Conservation (phyloP, 2,888 invertebrate genomes). For the Plebejus anna region DNA sequence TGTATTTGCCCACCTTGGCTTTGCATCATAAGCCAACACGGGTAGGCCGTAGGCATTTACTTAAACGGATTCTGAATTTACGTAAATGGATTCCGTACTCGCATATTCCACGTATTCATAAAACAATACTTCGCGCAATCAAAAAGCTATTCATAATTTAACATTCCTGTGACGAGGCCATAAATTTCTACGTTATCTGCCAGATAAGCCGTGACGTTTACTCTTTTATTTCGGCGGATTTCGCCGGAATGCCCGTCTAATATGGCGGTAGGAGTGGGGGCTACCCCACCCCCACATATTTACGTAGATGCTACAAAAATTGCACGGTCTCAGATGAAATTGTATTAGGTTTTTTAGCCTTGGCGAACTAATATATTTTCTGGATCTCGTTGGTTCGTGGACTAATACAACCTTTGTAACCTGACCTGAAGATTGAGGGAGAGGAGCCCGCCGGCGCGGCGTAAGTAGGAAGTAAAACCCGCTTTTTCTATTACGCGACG, state of each 20-base stretch:
- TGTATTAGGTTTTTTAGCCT: neutral
- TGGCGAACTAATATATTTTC: too few relatives aligned
- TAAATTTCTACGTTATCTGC: constrained; percentile 30
- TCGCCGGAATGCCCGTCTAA: constrained; percentile 31
- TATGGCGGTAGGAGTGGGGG: constrained; percentile 11
- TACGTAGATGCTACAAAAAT: neutral
- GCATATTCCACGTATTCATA: neutral
- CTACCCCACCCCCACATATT: neutral
- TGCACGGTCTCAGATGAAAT: neutral
- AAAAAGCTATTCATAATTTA: constrained; percentile 7
- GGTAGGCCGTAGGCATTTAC: too few relatives aligned
- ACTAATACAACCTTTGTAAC: too few relatives aligned
- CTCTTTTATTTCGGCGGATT: constrained; percentile 32
- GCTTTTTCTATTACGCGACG: too few relatives aligned
- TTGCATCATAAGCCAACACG: too few relatives aligned
- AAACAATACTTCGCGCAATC: neutral
- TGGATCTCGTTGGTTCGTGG: too few relatives aligned
- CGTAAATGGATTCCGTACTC: neutral
- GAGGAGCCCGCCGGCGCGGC: too few relatives aligned
- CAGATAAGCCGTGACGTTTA: constrained; percentile 38
- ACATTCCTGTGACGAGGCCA: constrained; percentile 18
- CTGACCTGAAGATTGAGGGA: too few relatives aligned
- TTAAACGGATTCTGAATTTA: too few relatives aligned
- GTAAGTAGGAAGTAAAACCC: too few relatives aligned
- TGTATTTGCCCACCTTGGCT: too few relatives aligned